Conservation (phyloP, 2,797 vertebrate genomes). For the Acridotheres tristis region DNA sequence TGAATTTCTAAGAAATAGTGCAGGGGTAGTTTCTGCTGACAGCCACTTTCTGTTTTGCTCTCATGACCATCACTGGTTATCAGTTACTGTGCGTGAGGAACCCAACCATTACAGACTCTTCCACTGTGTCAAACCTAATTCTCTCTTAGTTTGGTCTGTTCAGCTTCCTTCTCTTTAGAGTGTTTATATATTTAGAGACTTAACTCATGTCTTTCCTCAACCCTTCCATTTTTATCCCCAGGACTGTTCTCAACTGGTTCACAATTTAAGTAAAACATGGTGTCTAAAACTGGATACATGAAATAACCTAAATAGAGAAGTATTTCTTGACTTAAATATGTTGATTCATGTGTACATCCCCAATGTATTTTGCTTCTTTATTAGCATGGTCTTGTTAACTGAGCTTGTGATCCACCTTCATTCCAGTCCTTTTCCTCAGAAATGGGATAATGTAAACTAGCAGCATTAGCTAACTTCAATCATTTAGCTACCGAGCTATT, state of each 20-base stretch:
- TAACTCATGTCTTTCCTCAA: neutral
- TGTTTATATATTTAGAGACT: neutral
- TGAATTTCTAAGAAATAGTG: neutral
- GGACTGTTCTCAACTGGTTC: neutral
- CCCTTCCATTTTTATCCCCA: neutral
- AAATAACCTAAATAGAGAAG: neutral
- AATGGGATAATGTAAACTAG: neutral
- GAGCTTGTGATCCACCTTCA: neutral
- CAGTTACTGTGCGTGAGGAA: rapidly evolving
- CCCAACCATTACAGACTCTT: neutral
- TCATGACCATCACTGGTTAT: neutral
- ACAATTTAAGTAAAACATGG: neutral
- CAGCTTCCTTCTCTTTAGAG: neutral
- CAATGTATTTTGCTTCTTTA: neutral
- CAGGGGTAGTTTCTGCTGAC: neutral
- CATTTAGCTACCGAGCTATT: neutral
- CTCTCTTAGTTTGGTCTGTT: neutral
- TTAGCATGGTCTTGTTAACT: neutral
- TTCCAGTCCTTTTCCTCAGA: neutral
- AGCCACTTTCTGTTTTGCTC: neutral
- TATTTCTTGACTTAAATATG: neutral
- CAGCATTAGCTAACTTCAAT: neutral
- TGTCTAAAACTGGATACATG: neutral
- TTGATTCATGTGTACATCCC: neutral
- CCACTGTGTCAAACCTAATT: neutral